Base-by-base conservation (phyloP, 2,888 invertebrate species). In the Syrista parreyssii region DNA sequence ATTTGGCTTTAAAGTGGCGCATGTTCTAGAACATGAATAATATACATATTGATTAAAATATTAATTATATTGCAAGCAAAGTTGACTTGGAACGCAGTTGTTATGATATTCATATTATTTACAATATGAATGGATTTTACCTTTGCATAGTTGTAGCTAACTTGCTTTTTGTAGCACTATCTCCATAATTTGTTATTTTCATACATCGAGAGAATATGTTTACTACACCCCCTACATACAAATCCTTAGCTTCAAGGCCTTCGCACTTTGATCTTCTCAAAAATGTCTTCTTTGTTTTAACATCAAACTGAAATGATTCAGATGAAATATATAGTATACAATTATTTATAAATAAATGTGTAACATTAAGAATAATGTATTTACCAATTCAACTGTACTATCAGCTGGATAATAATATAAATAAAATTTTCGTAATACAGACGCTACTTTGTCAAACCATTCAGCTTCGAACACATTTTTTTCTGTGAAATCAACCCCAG, bases 381-480 rank as follows among this genome's bases (percentile, higher is more conserved):
- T 68, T 92, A 95, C 95, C 92, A 98, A 94, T 93, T 98, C 98
- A 36, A 98, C 91, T 0, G 96, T 95, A 85, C 94, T 94, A 89
- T 98, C 97, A 75, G 92, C 93, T 3, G 95, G 95, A 90, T 95
- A 97, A 89, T 94, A 98, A 85, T 95, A 95, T 74, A 98, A 92
- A 86, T 95, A 93, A 90, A 97, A 98, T 81, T 94, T 94, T 85
- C 96, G 95, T 33, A 95, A 92, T 30, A 96, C 93, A 69, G 94
- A 94, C 0, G 97, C 95, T 86, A 96, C 95, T 84, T 95, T 94
- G 89, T 98, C 98, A 88, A 95, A 97, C 97, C 97, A 98, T 92
- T 98, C 97, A 3, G 96, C 96, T 79, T 94, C 91, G 91, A 97
- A 96, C 55, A 91, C 89, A 82, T 92, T 90, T 75, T 91, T 89